Base-by-base conservation (phyloP, 2,888 invertebrate genomes). In the Taphrorychus bicolor region DNA sequence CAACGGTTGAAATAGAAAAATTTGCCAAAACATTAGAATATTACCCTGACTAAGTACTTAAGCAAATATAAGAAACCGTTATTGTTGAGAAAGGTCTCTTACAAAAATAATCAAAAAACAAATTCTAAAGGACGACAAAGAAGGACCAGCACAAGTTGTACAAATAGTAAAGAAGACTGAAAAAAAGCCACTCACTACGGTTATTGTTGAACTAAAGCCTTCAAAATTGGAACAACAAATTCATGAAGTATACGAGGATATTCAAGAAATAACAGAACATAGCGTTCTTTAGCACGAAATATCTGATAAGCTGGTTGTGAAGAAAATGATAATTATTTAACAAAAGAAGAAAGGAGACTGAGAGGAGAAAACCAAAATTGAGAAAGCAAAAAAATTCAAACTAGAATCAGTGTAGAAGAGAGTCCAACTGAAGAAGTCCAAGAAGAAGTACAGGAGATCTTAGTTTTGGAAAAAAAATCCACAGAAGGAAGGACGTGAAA, bases 391-490 rank as follows among this genome's bases (percentile, higher is more conserved):
- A 49, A 70, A 69, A 18, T 48, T 59, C n/a, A 45, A 49, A 7
- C 60, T 56, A 7, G 52, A 48, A 3, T 66, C 64, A 24, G 68
- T 45, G 22, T 42, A 59, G 54, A 61, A 66, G 74, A 75, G 69
- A 66, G 77, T 66, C 41, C 78, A 77, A 84, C 85, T 7, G 73
- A 73, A 51, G 82, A 83, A 71, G 81, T 84, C 1, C 79, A 82
- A 70, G 75, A 83, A 19, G 48, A 64, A n/a, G 59, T 70, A 52
- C 49, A 22, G 21, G 48, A 54, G 48, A 72, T 67, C 22, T n/a
- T n/a, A n/a, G n/a, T n/a, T n/a, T n/a, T n/a, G 59, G 71, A 22
- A 53, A 61, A 45, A 69, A 66, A 45, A 41, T 42, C 24, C 7
- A 68, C 56, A 32, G 68, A 82, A 81, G 54, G 79, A 52, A 65